phyloP scores from a whole-genome alignment of 2,113 vertebrate genomes.

The Heteronetta atricapilla region DNA sequence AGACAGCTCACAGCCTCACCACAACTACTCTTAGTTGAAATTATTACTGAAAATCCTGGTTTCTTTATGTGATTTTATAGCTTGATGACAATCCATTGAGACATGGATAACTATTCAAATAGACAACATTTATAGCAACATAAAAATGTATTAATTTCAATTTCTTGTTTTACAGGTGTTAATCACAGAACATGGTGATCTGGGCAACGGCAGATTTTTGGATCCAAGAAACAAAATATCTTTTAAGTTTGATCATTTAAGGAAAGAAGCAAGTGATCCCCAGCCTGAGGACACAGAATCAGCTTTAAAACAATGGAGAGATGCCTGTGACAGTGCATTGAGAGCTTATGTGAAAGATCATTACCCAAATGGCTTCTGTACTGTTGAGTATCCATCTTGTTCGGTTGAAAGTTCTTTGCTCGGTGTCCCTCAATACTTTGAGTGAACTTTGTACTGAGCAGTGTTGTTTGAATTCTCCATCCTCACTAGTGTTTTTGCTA shows the following conservation, averaged over 20 bases:
- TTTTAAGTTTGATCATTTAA: constrained; percentile 95
- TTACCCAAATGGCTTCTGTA: constrained; percentile 92
- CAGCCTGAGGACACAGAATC: constrained; percentile 85
- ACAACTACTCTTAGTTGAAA: background rate
- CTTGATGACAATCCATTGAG: background rate
- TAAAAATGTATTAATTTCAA: background rate
- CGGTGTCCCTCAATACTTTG: background rate
- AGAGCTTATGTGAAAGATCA: constrained; percentile 92
- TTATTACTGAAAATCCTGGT: background rate
- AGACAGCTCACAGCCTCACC: background rate
- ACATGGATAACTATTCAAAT: background rate
- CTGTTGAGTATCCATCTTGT: constrained; percentile 80
- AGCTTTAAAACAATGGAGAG: constrained; percentile 85
- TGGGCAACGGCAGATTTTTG: constrained; percentile 92
- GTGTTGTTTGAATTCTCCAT: background rate
- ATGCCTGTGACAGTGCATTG: constrained; percentile 87
- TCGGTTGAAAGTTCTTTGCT: background rate
- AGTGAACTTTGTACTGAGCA: background rate
- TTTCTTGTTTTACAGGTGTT: constrained; percentile 83
- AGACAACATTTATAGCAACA: background rate
- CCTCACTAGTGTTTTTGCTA: background rate
- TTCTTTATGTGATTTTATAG: background rate
- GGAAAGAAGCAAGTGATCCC: constrained; percentile 90
- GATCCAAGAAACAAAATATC: constrained; percentile 94
- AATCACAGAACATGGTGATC: constrained; percentile 94